Base-by-base conservation (phyloP, 2,888 invertebrate genomes). In the Eulithis prunata region DNA sequence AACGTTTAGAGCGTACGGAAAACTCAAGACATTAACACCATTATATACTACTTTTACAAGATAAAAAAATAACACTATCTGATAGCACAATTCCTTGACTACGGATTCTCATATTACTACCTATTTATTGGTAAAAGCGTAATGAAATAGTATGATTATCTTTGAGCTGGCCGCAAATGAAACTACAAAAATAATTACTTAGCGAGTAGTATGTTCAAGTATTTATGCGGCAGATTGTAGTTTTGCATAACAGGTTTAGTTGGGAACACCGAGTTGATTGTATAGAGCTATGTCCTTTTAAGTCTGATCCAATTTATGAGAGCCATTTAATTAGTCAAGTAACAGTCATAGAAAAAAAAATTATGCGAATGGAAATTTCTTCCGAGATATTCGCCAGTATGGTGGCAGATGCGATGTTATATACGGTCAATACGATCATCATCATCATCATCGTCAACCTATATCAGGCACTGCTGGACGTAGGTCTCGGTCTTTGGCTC, bases 121-220 rank as follows among this genome's bases (percentile, higher is more conserved):
- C 68, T 12, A 69, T 57, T 61, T 66, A 66, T 71, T 71, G 59
- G 66, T 71, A 75, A 76, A 75, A 75, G 72, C 60, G 73, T 73
- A 70, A 77, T 76, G 83, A 83, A 85, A 83, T 79, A 78, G 81
- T 78, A 81, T 80, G 81, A 80, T 87, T 85, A 86, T 85, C 77
- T 77, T 71, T 72, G 64, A 77, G 72, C 66, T 75, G 80, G 78
- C 81, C 79, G 88, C 84, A 83, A 87, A 89, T 89, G 86, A 90
- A 90, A 90, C 82, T 83, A 88, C 88, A 78, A 86, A 90, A 86
- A 81, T 90, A 87, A 89, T 89, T 86, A 84, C 85, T 84, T 71
- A 81, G 86, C 81, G 51, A 63, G 69, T 61, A 60, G 66, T 66
- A 70, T 67, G 66, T 70, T 70, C 66, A 69, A 63, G 65, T 67